Conservation (phyloP, 2,888 invertebrate species). For the Nemurella pictetii region DNA sequence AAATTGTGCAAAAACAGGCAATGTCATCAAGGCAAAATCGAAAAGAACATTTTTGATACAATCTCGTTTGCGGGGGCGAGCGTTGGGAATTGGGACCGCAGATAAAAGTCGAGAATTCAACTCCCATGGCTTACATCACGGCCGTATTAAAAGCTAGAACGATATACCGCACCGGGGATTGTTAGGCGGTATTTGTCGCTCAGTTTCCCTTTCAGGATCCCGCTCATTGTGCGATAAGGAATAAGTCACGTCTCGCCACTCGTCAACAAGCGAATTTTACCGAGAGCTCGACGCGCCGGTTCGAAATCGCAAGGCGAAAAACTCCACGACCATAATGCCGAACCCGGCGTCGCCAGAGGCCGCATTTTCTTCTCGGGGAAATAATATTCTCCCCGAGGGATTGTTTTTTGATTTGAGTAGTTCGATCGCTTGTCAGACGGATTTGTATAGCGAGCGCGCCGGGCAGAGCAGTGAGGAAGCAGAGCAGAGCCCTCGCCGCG, state of each 20-base stretch:
- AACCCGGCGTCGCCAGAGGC: neutral
- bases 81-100: neutral
- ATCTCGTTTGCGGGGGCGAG: neutral
- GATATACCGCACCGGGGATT: neutral
- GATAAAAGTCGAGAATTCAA: neutral
- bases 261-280: neutral
- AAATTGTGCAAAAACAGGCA: neutral
- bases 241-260: constrained; percentile 20
- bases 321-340: neutral
- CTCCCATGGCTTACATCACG: neutral
- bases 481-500: too few relatives aligned
- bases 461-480: neutral
- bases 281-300: constrained; percentile 1
- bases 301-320: neutral
- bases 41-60: neutral
- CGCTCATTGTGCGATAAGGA: neutral
- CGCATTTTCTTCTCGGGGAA: neutral
- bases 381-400: neutral
- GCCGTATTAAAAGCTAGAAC: neutral
- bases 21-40: neutral
- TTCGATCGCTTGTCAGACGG: constrained; percentile 14
- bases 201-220: neutral
- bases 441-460: neutral
- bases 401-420: constrained; percentile 26
- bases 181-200: neutral